These are phyloP conservation scores for Sinopyrophorus schimmeli DNA, from an alignment of 2,888 invertebrate species.

Conservation along the genomic window DNA sequence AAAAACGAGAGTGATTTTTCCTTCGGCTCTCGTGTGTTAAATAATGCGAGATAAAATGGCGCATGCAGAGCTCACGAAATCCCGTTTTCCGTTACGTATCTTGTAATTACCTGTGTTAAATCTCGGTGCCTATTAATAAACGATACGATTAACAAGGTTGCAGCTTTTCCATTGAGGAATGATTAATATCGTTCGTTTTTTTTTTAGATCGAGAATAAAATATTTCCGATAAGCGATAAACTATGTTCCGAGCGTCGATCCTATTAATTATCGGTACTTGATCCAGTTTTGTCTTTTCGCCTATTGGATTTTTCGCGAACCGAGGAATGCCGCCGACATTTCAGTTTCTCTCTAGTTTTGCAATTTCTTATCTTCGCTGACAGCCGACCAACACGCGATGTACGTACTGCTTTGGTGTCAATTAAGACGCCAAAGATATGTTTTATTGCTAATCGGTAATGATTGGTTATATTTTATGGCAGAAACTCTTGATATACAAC, in stretches of 20 bases:
- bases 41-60: slow-evolving; percentile 29
- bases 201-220: neutral
- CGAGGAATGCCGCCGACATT: neutral
- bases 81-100: slow-evolving; percentile 22
- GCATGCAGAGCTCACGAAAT: slow-evolving; percentile 20
- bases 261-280: slow-evolving; percentile 16
- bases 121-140: slow-evolving; percentile 18
- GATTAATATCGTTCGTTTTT: slow-evolving; percentile 9
- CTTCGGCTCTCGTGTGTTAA: slow-evolving; percentile 22
- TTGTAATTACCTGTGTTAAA: slow-evolving; percentile 9
- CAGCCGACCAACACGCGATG: slow-evolving; percentile 21
- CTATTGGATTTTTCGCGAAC: no score
- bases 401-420: slow-evolving; percentile 17
- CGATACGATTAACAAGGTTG: slow-evolving; percentile 11
- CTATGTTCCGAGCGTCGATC: slow-evolving; percentile 11
- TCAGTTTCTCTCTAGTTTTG: slow-evolving; percentile 11
- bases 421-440: slow-evolving; percentile 23
- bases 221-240: slow-evolving; percentile 15
- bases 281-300: slow-evolving; percentile 15
- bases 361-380: slow-evolving; percentile 18
- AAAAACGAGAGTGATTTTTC: slow-evolving; percentile 32
- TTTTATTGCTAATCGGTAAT: slow-evolving; percentile 20
- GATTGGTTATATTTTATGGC: slow-evolving; percentile 13
- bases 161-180: slow-evolving; percentile 1
- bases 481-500: no score